phyloP scores from a whole-genome alignment of 2,113 vertebrate species.

The Fulica atra region DNA sequence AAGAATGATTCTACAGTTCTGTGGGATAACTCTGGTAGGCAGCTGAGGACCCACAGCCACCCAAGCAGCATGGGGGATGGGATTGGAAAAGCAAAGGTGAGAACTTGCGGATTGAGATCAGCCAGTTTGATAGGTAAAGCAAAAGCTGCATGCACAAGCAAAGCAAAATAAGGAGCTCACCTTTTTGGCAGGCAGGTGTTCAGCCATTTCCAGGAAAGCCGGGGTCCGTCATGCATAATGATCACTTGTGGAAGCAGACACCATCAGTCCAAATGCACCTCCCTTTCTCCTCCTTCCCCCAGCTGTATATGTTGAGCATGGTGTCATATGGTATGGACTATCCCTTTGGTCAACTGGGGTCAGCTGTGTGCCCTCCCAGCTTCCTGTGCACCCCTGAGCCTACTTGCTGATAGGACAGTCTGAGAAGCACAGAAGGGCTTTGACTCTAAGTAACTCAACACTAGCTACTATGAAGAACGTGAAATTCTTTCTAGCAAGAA shows the following conservation, averaged over 20 bases:
- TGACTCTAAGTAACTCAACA: background rate
- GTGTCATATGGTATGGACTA: rapidly evolving
- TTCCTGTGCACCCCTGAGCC: background rate
- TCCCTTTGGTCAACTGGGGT: no score
- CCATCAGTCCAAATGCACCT: rapidly evolving
- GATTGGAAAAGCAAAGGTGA: background rate
- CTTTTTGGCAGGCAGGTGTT: background rate
- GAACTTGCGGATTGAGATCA: background rate
- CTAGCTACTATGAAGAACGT: background rate
- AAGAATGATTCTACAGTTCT: background rate
- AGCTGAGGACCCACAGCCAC: background rate
- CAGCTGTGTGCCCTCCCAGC: background rate
- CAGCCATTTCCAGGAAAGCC: background rate
- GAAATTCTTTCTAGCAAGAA: background rate
- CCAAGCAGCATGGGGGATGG: no score
- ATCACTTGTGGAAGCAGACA: background rate
- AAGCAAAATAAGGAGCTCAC: background rate
- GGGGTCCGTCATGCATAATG: rapidly evolving
- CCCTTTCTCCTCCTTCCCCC: background rate
- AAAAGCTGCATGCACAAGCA: background rate
- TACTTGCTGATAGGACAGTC: rapidly evolving
- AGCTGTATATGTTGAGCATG: background rate
- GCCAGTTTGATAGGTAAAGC: background rate
- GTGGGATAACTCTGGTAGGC: background rate
- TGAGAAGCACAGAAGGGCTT: background rate